Base-by-base conservation (phyloP, 92 coral and sea anemone species). In the Heteractis magnifica region DNA sequence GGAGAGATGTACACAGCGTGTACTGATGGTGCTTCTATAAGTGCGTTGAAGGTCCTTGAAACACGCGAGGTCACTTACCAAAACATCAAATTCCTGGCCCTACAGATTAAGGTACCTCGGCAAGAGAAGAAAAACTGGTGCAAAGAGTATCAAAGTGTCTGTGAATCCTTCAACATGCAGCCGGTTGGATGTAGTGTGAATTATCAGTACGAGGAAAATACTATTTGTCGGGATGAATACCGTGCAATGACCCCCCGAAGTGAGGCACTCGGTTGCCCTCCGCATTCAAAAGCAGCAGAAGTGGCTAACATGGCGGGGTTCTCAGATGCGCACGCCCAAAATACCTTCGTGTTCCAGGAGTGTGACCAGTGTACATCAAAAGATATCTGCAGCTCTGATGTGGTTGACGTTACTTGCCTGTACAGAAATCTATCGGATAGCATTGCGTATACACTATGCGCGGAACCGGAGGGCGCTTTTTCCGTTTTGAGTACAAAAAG, bases 231-330 rank as follows among this genome's bases (percentile, higher is more conserved):
- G 41, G 88, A 85, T 52, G 80, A 53, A 4, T 90, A 87, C 80
- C 88, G 86, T 13, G 86, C 87, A 6, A 79, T 87, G 65, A 80
- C 80, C 58, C 18, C 86, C 15, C 84, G 78, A 59, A 48, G 51
- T 62, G 85, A 86, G 26, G 76, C 80, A 6, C 65, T 90, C n/a
- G 90, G 86, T 23, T 90, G 93, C 58, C 90, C 90, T 6, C 88
- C 93, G 18, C 79, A 84, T 71, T 71, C 13, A 0, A 70, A 75
- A 52, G 93, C 85, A 52, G 74, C 88, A 4, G 4, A 6, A 8
- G 77, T 90, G 19, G 85, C 87, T 11, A 79, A 80, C 15, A 41
- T 83, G 80, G 93, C 93, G 4, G 93, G 93, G 20, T 90, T 83
- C 19, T 50, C 83, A 12, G 51, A 71, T 9, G 90, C 93, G 0